Conservation (phyloP, 1,140 invertebrate genomes). For the Bombus sylvicola region DNA sequence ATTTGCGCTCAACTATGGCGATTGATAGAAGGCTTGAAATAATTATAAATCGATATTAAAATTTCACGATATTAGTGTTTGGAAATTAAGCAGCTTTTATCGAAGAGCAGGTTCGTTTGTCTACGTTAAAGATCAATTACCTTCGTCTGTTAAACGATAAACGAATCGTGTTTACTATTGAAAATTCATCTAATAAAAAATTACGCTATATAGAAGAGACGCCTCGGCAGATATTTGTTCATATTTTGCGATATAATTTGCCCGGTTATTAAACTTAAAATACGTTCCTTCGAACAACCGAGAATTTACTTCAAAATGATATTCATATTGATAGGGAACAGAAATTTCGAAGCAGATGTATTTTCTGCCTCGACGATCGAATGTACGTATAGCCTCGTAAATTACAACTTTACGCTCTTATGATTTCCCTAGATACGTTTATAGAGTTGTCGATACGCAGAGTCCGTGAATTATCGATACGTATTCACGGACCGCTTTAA, state of each 20-base stretch:
- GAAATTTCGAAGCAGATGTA: neutral
- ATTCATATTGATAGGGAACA: neutral
- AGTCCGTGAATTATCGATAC: neutral
- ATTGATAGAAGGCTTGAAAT: slow-evolving; percentile 18
- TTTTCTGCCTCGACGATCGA: too few species aligned
- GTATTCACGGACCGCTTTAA: neutral
- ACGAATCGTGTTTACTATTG: neutral
- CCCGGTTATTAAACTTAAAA: neutral
- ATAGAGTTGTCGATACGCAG: neutral
- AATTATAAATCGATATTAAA: slow-evolving; percentile 30
- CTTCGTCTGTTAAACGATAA: neutral
- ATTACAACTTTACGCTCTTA: neutral
- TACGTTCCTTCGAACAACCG: neutral
- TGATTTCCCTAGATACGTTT: slow-evolving; percentile 6
- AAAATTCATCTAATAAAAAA: neutral
- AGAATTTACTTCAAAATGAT: neutral
- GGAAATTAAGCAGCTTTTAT: neutral
- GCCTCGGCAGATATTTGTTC: too few species aligned
- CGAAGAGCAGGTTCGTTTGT: too few species aligned
- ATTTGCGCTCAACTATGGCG: slow-evolving; percentile 3
- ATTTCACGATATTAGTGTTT: neutral
- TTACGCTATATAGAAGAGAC: neutral
- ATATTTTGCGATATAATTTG: neutral
- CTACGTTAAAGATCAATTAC: neutral
- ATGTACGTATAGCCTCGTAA: neutral